phyloP scores from a whole-genome alignment of 2,888 invertebrate species.

The Notocelia uddmanniana region DNA sequence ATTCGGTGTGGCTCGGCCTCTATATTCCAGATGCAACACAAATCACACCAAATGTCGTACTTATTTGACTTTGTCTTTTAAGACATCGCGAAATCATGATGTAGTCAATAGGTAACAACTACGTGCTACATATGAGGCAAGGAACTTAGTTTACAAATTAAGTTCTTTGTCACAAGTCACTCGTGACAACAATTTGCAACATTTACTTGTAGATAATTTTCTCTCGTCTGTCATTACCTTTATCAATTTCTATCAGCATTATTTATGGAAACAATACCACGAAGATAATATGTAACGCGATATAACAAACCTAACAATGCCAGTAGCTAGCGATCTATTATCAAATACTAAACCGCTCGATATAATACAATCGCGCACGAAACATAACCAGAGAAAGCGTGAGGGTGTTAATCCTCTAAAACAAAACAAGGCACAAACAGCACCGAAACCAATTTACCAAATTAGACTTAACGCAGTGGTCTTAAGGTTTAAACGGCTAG shows the following conservation, averaged over 20 bases:
- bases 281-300: background rate
- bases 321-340: slow-evolving; percentile 8
- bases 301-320: slow-evolving; percentile 25
- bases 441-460: background rate
- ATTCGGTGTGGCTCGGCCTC: too few species aligned
- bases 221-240: background rate
- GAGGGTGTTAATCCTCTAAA: slow-evolving; percentile 5
- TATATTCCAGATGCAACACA: too few species aligned
- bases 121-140: background rate
- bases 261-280: slow-evolving; percentile 8
- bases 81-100: too few species aligned
- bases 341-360: slow-evolving; percentile 13
- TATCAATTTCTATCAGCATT: background rate
- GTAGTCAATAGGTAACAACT: too few species aligned
- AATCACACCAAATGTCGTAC: too few species aligned
- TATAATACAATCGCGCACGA: slow-evolving; percentile 25
- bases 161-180: too few species aligned
- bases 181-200: background rate
- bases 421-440: slow-evolving; percentile 4
- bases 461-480: background rate
- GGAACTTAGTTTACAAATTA: slow-evolving; percentile 3
- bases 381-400: slow-evolving; percentile 36
- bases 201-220: background rate
- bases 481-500: background rate
- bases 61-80: too few species aligned